phyloP scores from a whole-genome alignment of 1,140 invertebrate species.

The Neomicropteryx cornuta region DNA sequence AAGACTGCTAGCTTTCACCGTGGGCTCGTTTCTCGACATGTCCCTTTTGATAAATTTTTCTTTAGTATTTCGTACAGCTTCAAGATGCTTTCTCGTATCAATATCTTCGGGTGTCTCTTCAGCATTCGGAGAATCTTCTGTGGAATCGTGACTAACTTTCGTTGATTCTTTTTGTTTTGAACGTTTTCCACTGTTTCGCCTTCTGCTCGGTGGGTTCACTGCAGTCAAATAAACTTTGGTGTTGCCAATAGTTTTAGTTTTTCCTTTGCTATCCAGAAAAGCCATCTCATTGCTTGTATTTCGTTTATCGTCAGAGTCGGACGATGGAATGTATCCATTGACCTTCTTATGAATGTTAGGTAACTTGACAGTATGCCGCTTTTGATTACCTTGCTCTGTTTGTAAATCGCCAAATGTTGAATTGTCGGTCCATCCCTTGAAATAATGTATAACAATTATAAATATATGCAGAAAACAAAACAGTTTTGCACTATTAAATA shows the following conservation, averaged over 20 bases:
- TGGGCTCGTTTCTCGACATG: conserved; percentile 7
- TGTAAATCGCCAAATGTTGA: conserved; percentile 28
- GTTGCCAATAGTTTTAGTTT: conserved; percentile 17
- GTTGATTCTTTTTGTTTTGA: no score
- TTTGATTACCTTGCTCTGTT: conserved; percentile 21
- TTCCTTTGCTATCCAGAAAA: conserved; percentile 3
- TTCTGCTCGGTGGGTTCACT: no score
- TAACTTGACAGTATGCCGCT: conserved; percentile 33
- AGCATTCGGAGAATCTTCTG: no score
- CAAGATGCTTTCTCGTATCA: conserved; percentile 16
- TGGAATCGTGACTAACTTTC: no score
- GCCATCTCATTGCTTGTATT: conserved; percentile 4
- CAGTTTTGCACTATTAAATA: not conserved
- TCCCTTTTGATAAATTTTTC: conserved; percentile 4
- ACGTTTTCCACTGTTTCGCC: no score
- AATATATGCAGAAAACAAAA: not conserved
- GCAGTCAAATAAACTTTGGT: conserved; percentile 22
- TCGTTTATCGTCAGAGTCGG: conserved; percentile 19
- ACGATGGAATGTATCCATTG: conserved; percentile 14
- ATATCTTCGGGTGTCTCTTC: conserved; percentile 27
- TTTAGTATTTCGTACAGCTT: conserved; percentile 15
- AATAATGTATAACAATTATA: conserved; percentile 5
- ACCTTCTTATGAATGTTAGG: conserved; percentile 34
- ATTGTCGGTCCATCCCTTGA: conserved; percentile 34
- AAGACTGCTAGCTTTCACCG: conserved; percentile 3